These are phyloP conservation scores for Papilio machaon DNA, from an alignment of 1,140 invertebrate genomes.

Conservation along the genomic window DNA sequence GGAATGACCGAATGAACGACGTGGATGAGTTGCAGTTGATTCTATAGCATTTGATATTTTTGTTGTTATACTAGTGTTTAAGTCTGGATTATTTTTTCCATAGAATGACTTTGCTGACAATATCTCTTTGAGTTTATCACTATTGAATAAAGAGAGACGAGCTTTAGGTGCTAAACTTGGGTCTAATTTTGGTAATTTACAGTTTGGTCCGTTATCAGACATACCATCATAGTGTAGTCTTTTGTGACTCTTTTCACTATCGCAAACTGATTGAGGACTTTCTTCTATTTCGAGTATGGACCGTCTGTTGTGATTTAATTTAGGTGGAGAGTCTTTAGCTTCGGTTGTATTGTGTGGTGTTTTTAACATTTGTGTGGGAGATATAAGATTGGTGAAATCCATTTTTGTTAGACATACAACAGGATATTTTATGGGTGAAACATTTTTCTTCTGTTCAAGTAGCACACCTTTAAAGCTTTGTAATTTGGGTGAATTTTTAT, in stretches of 20 bases:
- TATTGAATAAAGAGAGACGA: slow-evolving; percentile 73
- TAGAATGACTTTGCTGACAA: slow-evolving; percentile 82
- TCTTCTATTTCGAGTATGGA: slow-evolving; percentile 66
- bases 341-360: slow-evolving; percentile 80
- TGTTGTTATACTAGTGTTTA: slow-evolving; percentile 65
- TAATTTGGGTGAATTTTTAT: slow-evolving; percentile 67
- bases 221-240: slow-evolving; percentile 67
- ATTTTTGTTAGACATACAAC: slow-evolving; percentile 70
- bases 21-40: slow-evolving; percentile 50
- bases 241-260: slow-evolving; percentile 71
- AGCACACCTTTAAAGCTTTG: slow-evolving; percentile 73
- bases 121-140: slow-evolving; percentile 72
- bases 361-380: slow-evolving; percentile 79
- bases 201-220: slow-evolving; percentile 59
- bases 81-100: slow-evolving; percentile 75
- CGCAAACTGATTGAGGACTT: slow-evolving; percentile 67
- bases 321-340: slow-evolving; percentile 62
- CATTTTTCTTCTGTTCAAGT: slow-evolving; percentile 69
- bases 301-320: slow-evolving; percentile 64
- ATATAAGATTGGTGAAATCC: slow-evolving; percentile 66
- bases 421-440: slow-evolving; percentile 67
- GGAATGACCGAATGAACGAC: slow-evolving; percentile 51
- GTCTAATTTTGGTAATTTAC: slow-evolving; percentile 69
- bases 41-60: slow-evolving; percentile 71
- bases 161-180: slow-evolving; percentile 68